Conservation (phyloP, 2,888 invertebrate genomes). For the Galeopsomyia nigrocyanea region DNA sequence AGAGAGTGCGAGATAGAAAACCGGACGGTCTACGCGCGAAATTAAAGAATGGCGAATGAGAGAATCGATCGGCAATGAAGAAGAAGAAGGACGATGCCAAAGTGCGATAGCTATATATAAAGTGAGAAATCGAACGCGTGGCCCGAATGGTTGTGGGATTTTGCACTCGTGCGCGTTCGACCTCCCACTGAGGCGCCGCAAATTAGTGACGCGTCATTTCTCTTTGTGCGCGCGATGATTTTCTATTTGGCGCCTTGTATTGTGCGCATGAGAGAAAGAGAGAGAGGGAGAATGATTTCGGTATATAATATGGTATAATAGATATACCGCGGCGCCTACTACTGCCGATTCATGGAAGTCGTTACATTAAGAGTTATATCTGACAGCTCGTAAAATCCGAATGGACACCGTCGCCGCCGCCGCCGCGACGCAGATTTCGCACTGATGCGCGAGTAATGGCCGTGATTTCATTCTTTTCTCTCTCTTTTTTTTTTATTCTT, state of each 20-base stretch:
- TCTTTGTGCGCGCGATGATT: constrained; percentile 14
- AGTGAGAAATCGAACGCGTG: neutral
- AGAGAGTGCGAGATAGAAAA: no score
- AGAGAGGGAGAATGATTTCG: neutral
- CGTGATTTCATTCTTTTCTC: no score
- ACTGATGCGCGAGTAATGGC: constrained; percentile 4
- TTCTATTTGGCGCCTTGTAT: constrained; percentile 19
- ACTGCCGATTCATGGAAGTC: constrained; percentile 25
- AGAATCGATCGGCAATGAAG: constrained; percentile 21
- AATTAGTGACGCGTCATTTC: constrained; percentile 49
- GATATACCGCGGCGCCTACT: neutral
- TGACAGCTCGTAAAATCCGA: constrained; percentile 21
- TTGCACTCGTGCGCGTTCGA: constrained; percentile 8
- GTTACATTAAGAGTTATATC: constrained; percentile 25
- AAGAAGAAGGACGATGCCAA: constrained; percentile 1
- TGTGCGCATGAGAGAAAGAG: neutral
- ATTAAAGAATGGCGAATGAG: constrained; percentile 25
- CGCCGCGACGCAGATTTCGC: neutral
- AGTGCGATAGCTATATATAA: constrained; percentile 11
- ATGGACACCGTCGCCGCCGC: no score
- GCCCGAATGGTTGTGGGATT: neutral
- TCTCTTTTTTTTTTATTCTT: no score
- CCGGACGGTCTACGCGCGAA: constrained; percentile 15
- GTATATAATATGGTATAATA: neutral
- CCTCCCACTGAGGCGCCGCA: constrained; percentile 46